phyloP scores from a whole-genome alignment of 2,888 invertebrate species.

The Leptopterna dolabrata region DNA sequence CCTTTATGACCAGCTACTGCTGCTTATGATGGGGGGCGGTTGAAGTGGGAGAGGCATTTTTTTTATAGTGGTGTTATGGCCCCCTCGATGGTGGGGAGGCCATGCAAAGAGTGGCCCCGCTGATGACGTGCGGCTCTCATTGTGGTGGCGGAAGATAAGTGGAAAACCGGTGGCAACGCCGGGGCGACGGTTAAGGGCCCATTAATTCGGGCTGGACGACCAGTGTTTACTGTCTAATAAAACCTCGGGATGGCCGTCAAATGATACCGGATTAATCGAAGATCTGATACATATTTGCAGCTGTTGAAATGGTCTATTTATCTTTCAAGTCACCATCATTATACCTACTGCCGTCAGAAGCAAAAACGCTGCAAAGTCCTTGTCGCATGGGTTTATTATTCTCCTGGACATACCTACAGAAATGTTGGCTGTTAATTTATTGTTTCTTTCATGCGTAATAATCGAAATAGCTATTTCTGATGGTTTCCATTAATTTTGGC shows the following conservation, averaged over 20 bases:
- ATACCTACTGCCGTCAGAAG: too few species aligned
- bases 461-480: too few species aligned
- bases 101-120: not conserved
- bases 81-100: not conserved
- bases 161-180: not conserved
- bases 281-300: not conserved
- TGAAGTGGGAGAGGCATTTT: not conserved
- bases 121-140: conserved; percentile 11
- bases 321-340: too few species aligned
- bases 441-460: too few species aligned
- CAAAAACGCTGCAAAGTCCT: too few species aligned
- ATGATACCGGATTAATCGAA: not conserved
- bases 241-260: not conserved
- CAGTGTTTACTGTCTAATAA: not conserved
- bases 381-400: too few species aligned
- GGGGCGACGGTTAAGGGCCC: not conserved
- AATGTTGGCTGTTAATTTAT: too few species aligned
- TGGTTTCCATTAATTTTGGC: too few species aligned
- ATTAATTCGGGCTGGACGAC: not conserved
- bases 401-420: too few species aligned
- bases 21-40: conserved; percentile 6
- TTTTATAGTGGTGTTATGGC: not conserved
- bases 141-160: not conserved
- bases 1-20: conserved; percentile 14
- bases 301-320: too few species aligned